These are phyloP conservation scores for Ormyrus pomaceus DNA, from an alignment of 2,888 invertebrate species.

Conservation along the genomic window DNA sequence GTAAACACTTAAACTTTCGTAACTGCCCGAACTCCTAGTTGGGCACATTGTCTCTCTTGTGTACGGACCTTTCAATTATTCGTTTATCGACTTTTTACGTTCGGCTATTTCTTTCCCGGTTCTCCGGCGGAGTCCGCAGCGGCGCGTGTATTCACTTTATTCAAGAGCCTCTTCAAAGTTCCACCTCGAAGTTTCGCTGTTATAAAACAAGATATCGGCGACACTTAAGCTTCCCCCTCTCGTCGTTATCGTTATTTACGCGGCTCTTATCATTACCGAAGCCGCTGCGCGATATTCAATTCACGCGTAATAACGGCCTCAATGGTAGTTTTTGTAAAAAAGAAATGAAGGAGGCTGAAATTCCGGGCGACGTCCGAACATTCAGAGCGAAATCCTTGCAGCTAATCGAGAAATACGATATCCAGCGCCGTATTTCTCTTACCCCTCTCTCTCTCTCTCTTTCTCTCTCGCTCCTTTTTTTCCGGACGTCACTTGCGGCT, in stretches of 20 bases:
- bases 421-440: conserved; percentile 21
- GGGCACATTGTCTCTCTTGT: conserved; percentile 13
- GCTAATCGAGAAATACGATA: conserved; percentile 49
- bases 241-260: conserved; percentile 1
- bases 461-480: neutral
- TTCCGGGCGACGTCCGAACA: neutral
- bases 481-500: conserved; percentile 38
- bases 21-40: conserved; percentile 17
- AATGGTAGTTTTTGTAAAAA: neutral
- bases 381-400: conserved; percentile 4
- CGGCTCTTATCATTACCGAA: conserved; percentile 11
- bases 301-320: neutral
- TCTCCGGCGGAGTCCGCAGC: no score
- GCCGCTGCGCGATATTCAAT: conserved; percentile 5
- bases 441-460: neutral
- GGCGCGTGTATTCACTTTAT: conserved; percentile 4
- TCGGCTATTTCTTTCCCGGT: conserved; percentile 8
- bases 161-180: conserved; percentile 30
- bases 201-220: neutral
- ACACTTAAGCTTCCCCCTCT: neutral
- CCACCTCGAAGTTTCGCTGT: conserved; percentile 11
- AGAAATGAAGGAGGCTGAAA: neutral
- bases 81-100: conserved; percentile 33
- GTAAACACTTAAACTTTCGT: conserved; percentile 10
- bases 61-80: conserved; percentile 11